Conservation (phyloP, 2,888 invertebrate genomes). For the Eilema depressum region DNA sequence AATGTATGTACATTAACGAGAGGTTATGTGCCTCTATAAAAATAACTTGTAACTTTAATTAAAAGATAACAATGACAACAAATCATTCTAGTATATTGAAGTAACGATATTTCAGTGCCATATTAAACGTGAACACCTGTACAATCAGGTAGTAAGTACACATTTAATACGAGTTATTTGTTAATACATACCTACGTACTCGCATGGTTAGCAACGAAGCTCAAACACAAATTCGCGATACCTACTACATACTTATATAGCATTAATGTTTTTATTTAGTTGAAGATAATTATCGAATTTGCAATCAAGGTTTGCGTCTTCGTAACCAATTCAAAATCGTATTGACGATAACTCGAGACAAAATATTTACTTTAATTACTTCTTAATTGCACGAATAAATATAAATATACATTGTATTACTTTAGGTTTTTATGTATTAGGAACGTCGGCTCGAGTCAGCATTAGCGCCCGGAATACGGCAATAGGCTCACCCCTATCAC, state of each 20-base stretch:
- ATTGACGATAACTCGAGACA: too few relatives aligned
- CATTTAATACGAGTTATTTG: conserved; percentile 17
- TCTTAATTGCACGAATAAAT: too few relatives aligned
- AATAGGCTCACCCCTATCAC: too few relatives aligned
- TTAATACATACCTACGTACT: conserved; percentile 3
- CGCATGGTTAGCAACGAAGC: background rate
- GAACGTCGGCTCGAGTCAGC: too few relatives aligned
- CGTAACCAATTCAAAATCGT: background rate
- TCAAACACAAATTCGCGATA: background rate
- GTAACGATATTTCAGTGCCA: background rate
- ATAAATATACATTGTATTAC: too few relatives aligned
- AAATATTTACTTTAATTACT: background rate
- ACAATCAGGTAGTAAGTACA: conserved; percentile 7
- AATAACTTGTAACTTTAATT: conserved; percentile 1
- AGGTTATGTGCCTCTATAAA: background rate
- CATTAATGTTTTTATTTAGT: background rate
- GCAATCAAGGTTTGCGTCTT: background rate
- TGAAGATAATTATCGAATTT: background rate
- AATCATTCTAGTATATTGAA: conserved; percentile 63
- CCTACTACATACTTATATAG: too few relatives aligned
- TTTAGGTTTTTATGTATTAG: too few relatives aligned
- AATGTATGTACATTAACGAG: background rate
- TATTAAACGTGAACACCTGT: background rate
- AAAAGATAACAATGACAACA: conserved; percentile 45
- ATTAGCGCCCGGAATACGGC: too few relatives aligned